Evolutionary conservation across 2,888 invertebrate genomes (phyloP), one percentile per base, ranked within the genome.

Genomic region (Poecilobothrus nobilitatus): DNA sequence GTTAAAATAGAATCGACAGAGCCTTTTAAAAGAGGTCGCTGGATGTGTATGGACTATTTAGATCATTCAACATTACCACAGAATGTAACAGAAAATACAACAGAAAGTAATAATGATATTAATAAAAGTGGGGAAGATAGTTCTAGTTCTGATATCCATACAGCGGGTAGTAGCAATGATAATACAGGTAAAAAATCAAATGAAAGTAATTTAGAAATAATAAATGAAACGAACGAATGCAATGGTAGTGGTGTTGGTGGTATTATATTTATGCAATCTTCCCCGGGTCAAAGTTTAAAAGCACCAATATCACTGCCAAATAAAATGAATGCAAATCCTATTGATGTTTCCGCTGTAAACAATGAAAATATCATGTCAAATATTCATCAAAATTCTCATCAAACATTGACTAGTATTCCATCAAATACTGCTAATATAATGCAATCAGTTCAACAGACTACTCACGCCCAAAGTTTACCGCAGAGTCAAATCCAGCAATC

Each of bases 1-100:
- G 95, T 96, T 62, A 96, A 96, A 85, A 94, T 96, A 75, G 95
- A 95, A 83, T 94, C 94, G 75, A 93, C 93, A n/a, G 94, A 94
- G 82, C 95, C 95, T 21, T 95, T 94, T 79, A 89, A 91, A 75
- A 87, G 95, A 70, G 96, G 96, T 34, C 86, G 95, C 74, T 96
- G 96, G 96, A 89, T 90, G 82, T 96, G 95, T 82, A 92, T 94
- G 90, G 96, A 96, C 82, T 96, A 93, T 81, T 84, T 94, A 76
- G 95, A 95, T 84, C 92, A 94, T 76, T 90, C 91, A 66, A 86
- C 87, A 69, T 80, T 83, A 70, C 85, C 85, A 74, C 69, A 69
- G n/a, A 67, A 74, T 72, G 62, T 63, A 20, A 9, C 74, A 61
- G 74, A 73, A 72, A 74, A 75, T 69, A 71, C 70, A 68, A 73